A percentile compares a stretch with the other conserved stretches of the same genome.
phyloP scores from a whole-genome alignment of 2,113 vertebrate genomes.

The Phoenicopterus ruber region DNA sequence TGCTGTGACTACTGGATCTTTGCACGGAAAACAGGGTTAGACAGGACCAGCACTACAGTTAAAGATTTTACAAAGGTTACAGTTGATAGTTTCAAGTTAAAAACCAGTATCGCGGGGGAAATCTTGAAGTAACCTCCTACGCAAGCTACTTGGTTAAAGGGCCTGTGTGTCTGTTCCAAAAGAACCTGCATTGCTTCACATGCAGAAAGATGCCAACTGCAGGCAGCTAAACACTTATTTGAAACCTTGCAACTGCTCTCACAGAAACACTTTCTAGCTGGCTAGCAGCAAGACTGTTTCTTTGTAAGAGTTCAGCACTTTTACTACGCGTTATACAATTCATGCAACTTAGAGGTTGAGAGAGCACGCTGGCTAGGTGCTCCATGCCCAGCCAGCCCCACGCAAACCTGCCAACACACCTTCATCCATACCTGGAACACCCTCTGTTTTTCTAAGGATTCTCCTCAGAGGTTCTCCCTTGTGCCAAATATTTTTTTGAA shows the following conservation, averaged over 20 bases:
- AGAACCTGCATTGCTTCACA: neutral
- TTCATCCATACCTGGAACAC: conserved; percentile 31
- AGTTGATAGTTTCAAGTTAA: neutral
- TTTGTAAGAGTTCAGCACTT: conserved; percentile 25
- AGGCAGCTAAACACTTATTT: neutral
- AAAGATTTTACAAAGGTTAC: neutral
- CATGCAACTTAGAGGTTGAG: conserved; percentile 25
- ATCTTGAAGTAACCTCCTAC: neutral
- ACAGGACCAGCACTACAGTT: neutral
- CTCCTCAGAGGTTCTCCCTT: conserved; percentile 58
- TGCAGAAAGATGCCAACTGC: conserved; percentile 28
- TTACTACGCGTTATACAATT: neutral
- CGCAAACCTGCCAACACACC: conserved; percentile 14
- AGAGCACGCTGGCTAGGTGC: neutral
- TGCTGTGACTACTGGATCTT: neutral
- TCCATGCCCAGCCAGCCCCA: conserved; percentile 7
- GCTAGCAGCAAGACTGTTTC: neutral
- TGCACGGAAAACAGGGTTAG: conserved; percentile 5
- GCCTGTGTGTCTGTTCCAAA: neutral
- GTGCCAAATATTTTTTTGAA: conserved; percentile 65
- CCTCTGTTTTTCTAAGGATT: conserved; percentile 45
- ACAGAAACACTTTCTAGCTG: neutral
- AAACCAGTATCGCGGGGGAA: neutral
- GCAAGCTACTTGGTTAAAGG: neutral
- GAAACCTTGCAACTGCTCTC: neutral